Evolutionary conservation across 2,888 invertebrate genomes (phyloP).

Genomic region (Hemistola chrysoprasaria): DNA sequence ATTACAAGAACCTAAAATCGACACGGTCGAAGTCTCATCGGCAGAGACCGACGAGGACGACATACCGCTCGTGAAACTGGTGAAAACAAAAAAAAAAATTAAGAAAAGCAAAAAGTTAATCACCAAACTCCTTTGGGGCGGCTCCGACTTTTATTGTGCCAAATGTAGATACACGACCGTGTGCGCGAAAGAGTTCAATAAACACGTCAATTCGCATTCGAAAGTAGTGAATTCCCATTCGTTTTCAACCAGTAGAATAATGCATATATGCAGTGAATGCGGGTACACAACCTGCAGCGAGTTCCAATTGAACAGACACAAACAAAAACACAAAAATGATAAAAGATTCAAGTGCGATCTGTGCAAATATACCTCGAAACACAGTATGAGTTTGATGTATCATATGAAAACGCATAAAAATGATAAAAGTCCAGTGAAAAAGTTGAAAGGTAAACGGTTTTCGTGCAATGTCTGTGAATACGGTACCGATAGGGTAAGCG

Average conservation of each 20-base stretch:
- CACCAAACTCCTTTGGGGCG: conserved; percentile 32
- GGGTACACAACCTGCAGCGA: conserved; percentile 53
- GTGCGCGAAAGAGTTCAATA: conserved; percentile 36
- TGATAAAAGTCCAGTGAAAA: conserved; percentile 3
- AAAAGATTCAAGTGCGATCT: conserved; percentile 53
- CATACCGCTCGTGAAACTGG: conserved; percentile 50
- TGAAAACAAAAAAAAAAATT: conserved; percentile 27
- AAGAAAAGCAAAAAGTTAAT: conserved; percentile 17
- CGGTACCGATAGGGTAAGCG: conserved; percentile 37
- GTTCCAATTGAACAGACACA: conserved; percentile 44
- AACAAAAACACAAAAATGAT: conserved; percentile 51
- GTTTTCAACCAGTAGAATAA: conserved; percentile 14
- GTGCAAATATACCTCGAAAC: conserved; percentile 55
- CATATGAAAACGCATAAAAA: conserved; percentile 52
- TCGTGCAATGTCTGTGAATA: conserved; percentile 44
- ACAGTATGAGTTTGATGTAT: conserved; percentile 60
- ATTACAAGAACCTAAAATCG: conserved; percentile 63
- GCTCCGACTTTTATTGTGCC: conserved; percentile 48
- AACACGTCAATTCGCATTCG: conserved; percentile 17
- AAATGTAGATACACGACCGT: conserved; percentile 36
- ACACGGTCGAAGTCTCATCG: conserved; percentile 60
- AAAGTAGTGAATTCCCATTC: conserved; percentile 12
- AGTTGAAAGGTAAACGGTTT: conserved; percentile 26
- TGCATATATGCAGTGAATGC: conserved; percentile 54
- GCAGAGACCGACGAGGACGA: conserved; percentile 71